A percentile compares a stretch with the other conserved stretches of the same genome.
phyloP scores from a whole-genome alignment of 2,113 vertebrate genomes.

The Setophaga petechia region DNA sequence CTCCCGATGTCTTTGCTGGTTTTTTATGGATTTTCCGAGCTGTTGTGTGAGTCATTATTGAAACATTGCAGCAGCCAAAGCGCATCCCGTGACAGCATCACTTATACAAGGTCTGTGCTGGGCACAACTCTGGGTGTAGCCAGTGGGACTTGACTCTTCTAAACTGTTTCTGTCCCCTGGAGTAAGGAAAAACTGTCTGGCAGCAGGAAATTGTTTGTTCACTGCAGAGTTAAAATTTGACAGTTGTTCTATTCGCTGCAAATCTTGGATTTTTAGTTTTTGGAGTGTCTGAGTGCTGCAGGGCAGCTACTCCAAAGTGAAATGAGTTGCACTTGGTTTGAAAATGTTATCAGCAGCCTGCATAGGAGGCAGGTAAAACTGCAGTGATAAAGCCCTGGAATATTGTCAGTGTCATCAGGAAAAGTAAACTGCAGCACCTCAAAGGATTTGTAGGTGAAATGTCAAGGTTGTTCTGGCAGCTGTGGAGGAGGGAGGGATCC shows the following conservation, averaged over 20 bases:
- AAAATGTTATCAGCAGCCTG: neutral
- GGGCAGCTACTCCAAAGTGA: neutral
- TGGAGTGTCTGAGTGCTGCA: neutral
- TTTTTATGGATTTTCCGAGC: slow-evolving; percentile 60
- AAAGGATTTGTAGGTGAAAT: neutral
- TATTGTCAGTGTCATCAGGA: neutral
- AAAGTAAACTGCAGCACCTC: neutral
- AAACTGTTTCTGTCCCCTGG: slow-evolving; percentile 3
- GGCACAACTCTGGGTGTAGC: slow-evolving; percentile 44
- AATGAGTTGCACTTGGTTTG: neutral
- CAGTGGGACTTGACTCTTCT: neutral
- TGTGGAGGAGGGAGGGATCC: neutral
- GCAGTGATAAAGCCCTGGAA: neutral
- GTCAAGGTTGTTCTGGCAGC: slow-evolving; percentile 4
- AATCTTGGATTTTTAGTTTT: neutral
- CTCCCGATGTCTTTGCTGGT: neutral
- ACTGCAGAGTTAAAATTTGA: slow-evolving; percentile 4
- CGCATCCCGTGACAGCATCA: slow-evolving; percentile 56
- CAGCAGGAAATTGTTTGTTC: neutral
- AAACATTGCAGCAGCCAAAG: slow-evolving; percentile 57
- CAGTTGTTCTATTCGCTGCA: neutral
- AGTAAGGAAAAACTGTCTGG: neutral
- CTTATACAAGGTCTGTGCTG: slow-evolving; percentile 24
- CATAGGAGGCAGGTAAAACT: neutral
- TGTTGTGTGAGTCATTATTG: slow-evolving; percentile 67